Evolutionary conservation across 2,888 invertebrate species (phyloP).

Genomic region (Molanna angustata): DNA sequence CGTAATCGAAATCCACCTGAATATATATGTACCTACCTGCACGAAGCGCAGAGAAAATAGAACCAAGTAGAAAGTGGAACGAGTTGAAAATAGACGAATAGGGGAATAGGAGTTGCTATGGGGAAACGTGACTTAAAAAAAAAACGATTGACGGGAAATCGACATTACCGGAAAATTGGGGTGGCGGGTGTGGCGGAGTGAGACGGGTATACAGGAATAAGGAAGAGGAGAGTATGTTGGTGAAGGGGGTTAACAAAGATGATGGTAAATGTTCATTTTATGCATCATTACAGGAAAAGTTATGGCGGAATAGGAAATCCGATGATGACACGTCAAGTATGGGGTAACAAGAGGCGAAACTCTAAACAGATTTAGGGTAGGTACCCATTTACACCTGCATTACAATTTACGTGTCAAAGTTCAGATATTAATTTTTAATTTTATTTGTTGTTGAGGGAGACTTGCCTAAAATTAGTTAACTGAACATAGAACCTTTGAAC

Average conservation of each 20-base stretch:
- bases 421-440: too few species aligned
- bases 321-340: background rate
- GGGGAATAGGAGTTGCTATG: conserved; percentile 12
- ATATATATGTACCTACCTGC: too few species aligned
- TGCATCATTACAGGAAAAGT: conserved; percentile 19
- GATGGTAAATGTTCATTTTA: conserved; percentile 28
- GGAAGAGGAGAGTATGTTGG: conserved; percentile 1
- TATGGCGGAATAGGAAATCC: background rate
- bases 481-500: too few species aligned
- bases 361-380: too few species aligned
- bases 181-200: conserved; percentile 4
- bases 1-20: too few species aligned
- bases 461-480: too few species aligned
- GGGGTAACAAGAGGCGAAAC: background rate
- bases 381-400: too few species aligned
- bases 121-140: conserved; percentile 29
- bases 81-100: conserved; percentile 12
- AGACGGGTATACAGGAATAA: too few species aligned
- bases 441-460: too few species aligned
- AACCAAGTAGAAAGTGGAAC: background rate
- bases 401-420: too few species aligned
- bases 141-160: conserved; percentile 20
- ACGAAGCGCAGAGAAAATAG: conserved; percentile 1
- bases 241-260: conserved; percentile 10
- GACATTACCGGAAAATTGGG: conserved; percentile 20